phyloP scores from a whole-genome alignment of 2,113 vertebrate species.

The Hemibagrus wyckioides region DNA sequence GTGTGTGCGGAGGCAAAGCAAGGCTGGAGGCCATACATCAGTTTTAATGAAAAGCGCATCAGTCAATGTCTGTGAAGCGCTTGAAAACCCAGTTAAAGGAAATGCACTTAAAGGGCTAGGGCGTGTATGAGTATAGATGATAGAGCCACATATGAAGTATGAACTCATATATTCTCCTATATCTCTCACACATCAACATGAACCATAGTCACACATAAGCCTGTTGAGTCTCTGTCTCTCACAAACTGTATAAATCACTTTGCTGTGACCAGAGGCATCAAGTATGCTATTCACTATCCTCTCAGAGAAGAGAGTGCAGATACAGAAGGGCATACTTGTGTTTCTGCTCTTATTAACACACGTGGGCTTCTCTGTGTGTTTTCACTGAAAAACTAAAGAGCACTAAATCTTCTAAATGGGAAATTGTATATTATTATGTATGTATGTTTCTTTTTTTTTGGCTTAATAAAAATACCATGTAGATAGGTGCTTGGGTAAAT shows the following conservation, averaged over 20 bases:
- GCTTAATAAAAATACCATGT: neutral
- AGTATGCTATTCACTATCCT: neutral
- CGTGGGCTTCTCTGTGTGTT: neutral
- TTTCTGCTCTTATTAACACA: neutral
- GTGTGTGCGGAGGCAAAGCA: neutral
- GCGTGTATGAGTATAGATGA: constrained; percentile 9
- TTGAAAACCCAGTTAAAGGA: constrained; percentile 11
- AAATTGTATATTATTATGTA: neutral
- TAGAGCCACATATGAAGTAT: neutral
- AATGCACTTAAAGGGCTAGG: constrained; percentile 3
- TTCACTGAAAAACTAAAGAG: neutral
- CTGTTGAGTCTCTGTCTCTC: neutral
- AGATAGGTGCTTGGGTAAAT: neutral
- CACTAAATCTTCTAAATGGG: neutral
- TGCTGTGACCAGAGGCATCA: neutral
- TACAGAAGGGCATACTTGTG: neutral
- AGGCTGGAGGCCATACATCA: constrained; percentile 31
- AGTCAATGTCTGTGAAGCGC: neutral
- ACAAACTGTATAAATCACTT: neutral
- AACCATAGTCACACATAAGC: neutral
- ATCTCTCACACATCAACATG: neutral
- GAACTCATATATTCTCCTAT: neutral
- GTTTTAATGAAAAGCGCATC: constrained; percentile 38
- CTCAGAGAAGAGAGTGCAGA: neutral
- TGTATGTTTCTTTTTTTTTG: neutral